A percentile compares a stretch with the other conserved stretches of the same genome.
Evolutionary conservation across 2,113 vertebrate species (phyloP).

Genomic region (Nibea albiflora): DNA sequence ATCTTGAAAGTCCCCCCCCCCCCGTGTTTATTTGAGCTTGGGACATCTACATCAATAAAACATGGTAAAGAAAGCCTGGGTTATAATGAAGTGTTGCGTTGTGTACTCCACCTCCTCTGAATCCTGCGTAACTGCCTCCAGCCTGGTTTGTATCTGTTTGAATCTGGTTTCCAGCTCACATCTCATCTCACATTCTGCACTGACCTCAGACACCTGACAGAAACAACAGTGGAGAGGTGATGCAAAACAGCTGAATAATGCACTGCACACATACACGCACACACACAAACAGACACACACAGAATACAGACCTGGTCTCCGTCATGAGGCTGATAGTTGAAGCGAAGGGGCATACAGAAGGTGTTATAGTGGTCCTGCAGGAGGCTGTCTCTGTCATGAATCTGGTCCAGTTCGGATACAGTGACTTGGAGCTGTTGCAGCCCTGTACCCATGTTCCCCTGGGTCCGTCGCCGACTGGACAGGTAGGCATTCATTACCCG

Average conservation of each 20-base stretch:
- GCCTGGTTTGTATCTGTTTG: constrained; percentile 86
- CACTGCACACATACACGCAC: background rate
- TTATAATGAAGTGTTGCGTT: background rate
- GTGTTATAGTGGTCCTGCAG: constrained; percentile 84
- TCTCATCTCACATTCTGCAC: constrained; percentile 82
- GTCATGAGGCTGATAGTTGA: constrained; percentile 90
- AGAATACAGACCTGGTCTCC: constrained; percentile 86
- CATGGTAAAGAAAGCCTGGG: background rate
- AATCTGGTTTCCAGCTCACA: constrained; percentile 87
- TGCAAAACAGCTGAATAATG: background rate
- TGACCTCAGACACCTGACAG: constrained; percentile 86
- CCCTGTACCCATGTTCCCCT: constrained; percentile 83
- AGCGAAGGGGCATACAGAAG: constrained; percentile 87
- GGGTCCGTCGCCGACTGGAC: constrained; percentile 77
- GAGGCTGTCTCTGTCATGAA: constrained; percentile 85
- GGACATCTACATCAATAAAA: background rate
- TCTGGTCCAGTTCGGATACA: constrained; percentile 83
- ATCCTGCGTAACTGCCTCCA: constrained; percentile 83
- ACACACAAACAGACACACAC: constrained; percentile 8
- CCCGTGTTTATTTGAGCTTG: background rate
- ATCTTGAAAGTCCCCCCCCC: too few relatives aligned
- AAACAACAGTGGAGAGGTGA: background rate
- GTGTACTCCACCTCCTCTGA: constrained; percentile 77
- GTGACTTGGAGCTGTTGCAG: constrained; percentile 84
- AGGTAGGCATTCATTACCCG: constrained; percentile 85